These are phyloP conservation scores for Syngnathus typhle DNA, from an alignment of 2,113 vertebrate genomes.

Conservation along the genomic window DNA sequence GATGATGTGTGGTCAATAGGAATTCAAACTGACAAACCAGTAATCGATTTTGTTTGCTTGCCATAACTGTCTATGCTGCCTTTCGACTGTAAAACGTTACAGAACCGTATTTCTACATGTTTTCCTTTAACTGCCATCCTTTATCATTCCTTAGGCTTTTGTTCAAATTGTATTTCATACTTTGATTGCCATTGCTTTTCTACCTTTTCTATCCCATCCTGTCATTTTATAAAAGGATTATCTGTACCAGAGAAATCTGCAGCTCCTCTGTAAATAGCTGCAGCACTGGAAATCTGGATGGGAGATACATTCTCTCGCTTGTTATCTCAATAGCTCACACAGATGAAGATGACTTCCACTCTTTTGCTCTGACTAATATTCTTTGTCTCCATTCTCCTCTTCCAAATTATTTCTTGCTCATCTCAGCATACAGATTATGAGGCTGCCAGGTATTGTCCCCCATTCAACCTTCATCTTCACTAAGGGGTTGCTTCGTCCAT, in stretches of 20 bases:
- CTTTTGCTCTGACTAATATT: slow-evolving; percentile 23
- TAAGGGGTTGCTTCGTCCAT: slow-evolving; percentile 20
- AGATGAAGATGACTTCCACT: slow-evolving; percentile 5
- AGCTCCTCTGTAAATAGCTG: slow-evolving; percentile 23
- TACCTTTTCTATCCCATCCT: slow-evolving; percentile 4
- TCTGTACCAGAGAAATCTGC: slow-evolving; percentile 16
- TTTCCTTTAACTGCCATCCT: background rate
- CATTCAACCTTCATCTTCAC: slow-evolving; percentile 11
- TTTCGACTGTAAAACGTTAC: background rate
- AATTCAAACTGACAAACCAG: slow-evolving; percentile 46
- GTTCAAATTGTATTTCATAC: slow-evolving; percentile 4
- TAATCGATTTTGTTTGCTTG: slow-evolving; percentile 34
- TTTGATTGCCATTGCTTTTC: slow-evolving; percentile 8
- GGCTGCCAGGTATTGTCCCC: slow-evolving; percentile 22
- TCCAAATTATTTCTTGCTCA: slow-evolving; percentile 12
- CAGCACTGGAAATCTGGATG: slow-evolving; percentile 8
- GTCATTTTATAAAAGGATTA: slow-evolving; percentile 24
- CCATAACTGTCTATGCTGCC: slow-evolving; percentile 16
- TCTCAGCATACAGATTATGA: slow-evolving; percentile 38
- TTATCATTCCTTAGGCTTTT: background rate
- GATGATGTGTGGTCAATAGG: slow-evolving; percentile 40
- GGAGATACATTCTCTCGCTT: slow-evolving; percentile 8
- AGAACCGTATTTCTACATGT: background rate
- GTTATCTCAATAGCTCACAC: slow-evolving; percentile 3
- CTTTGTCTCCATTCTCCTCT: slow-evolving; percentile 28